A percentile compares a stretch with the other conserved stretches of the same genome.
Evolutionary conservation across 1,140 invertebrate species (phyloP).

Genomic region (Dermatophagoides farinae): DNA sequence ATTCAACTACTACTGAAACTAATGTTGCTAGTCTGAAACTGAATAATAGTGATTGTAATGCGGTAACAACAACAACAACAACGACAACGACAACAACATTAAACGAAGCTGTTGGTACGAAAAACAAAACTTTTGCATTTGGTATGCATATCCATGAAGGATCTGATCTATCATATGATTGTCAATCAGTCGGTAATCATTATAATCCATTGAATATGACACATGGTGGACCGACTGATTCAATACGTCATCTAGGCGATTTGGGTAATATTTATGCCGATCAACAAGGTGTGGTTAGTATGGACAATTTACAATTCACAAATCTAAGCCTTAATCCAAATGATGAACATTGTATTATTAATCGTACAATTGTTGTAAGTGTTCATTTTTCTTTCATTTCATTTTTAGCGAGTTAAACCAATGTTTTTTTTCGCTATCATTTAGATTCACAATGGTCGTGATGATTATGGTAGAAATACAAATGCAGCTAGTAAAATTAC

Average conservation of each 20-base stretch:
- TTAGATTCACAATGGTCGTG: conserved; percentile 27
- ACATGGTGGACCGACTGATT: conserved; percentile 26
- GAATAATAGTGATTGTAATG: neutral
- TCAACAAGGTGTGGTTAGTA: conserved; percentile 42
- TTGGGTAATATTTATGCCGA: conserved; percentile 65
- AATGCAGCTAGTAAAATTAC: conserved; percentile 29
- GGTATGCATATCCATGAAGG: conserved; percentile 95
- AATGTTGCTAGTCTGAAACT: too few species aligned
- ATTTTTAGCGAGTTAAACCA: neutral
- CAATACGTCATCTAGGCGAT: conserved; percentile 56
- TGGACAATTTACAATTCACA: conserved; percentile 42
- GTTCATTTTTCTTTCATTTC: neutral
- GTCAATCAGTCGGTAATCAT: conserved; percentile 80
- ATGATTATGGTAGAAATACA: conserved; percentile 33
- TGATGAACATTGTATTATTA: conserved; percentile 55
- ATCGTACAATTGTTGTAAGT: conserved; percentile 61
- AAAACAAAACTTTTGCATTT: conserved; percentile 30
- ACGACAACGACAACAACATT: neutral
- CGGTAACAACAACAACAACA: neutral
- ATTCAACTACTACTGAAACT: too few species aligned
- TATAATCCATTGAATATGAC: conserved; percentile 53
- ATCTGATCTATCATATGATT: conserved; percentile 86
- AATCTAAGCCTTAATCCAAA: conserved; percentile 30
- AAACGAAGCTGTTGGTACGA: neutral
- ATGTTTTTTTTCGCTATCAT: neutral